These are phyloP conservation scores for Drosophila navojoa DNA, from an alignment of 1,140 invertebrate species.

Conservation along the genomic window DNA sequence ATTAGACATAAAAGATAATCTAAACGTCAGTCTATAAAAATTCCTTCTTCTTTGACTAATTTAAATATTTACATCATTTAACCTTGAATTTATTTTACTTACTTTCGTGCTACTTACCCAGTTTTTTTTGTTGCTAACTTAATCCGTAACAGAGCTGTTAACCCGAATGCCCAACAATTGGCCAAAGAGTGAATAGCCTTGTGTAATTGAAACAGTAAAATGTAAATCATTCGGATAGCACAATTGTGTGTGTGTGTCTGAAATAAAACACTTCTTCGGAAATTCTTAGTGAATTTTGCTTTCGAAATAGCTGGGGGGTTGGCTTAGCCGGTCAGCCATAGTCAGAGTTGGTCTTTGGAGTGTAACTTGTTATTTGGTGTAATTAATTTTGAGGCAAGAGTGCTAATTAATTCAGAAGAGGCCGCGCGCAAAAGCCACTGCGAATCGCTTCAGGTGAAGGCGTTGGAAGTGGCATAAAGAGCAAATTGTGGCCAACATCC, in stretches of 20 bases:
- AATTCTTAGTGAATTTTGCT: conserved; percentile 65
- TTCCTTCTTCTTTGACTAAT: too few species aligned
- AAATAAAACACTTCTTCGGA: conserved; percentile 28
- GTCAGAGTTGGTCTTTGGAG: conserved; percentile 45
- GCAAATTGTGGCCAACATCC: conserved; percentile 49
- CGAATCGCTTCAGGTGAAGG: conserved; percentile 42
- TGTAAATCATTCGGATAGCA: conserved; percentile 56
- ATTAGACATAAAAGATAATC: too few species aligned
- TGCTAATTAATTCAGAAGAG: conserved; percentile 71
- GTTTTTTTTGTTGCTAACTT: background rate
- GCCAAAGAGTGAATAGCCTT: conserved; percentile 20
- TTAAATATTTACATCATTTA: background rate
- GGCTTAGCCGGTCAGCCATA: background rate
- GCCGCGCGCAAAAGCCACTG: conserved; percentile 33
- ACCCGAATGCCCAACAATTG: conserved; percentile 23
- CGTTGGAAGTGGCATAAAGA: conserved; percentile 32
- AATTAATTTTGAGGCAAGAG: conserved; percentile 75
- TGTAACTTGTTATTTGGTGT: conserved; percentile 79
- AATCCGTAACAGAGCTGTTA: background rate
- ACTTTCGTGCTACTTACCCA: conserved; percentile 3
- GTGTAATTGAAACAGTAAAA: conserved; percentile 58
- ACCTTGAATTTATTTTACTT: background rate
- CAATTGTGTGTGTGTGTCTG: conserved; percentile 1
- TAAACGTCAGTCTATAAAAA: too few species aligned
- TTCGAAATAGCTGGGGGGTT: conserved; percentile 49